Evolutionary conservation across 2,797 vertebrate genomes (phyloP), one percentile per base, ranked within the genome.

Genomic region (Eulemur mongoz): DNA sequence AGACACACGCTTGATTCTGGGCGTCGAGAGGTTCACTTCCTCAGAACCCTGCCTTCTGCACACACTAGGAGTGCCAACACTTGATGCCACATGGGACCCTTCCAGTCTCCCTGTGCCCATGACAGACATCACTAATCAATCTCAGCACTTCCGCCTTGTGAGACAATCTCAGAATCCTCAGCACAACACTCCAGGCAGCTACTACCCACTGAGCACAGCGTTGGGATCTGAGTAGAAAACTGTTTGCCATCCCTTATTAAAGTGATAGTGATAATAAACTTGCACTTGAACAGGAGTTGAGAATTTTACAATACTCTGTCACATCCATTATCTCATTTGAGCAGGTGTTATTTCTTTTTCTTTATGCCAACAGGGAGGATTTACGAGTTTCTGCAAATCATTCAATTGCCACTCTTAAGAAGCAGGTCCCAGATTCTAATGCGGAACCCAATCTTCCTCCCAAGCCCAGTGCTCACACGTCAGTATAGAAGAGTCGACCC

Each of bases 221-320:
- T 14, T 84, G 20, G 35, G 14, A 54, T 79, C 22, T 12, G 11
- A 80, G 25, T 14, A 70, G 79, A 70, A 96, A 85, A 57, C 27
- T 65, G 76, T 27, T 79, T 73, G 63, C 48, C 67, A 20, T 45
- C 40, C 38, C 63, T 88, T 90, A 88, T 45, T 79, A 78, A 91
- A 25, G 5, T 69, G 30, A 82, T n/a, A 45, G 6, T 27, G 70
- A 59, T 25, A 59, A 48, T 40, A 91, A 70, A 69, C 22, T 67
- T 91, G 79, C 17, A 65, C 52, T 93, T 89, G 43, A 96, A 43
- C 30, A 45, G 45, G 45, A 75, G 54, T 0, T 82, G 65, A 91
- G 38, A 96, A 75, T 54, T 75, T 76, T 83, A 52, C 32, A 83
- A 38, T 94, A 61, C 12, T 94, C 89, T 91, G 17, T 63, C 65